phyloP scores from a whole-genome alignment of 2,113 vertebrate genomes.

The Epinephelus moara region DNA sequence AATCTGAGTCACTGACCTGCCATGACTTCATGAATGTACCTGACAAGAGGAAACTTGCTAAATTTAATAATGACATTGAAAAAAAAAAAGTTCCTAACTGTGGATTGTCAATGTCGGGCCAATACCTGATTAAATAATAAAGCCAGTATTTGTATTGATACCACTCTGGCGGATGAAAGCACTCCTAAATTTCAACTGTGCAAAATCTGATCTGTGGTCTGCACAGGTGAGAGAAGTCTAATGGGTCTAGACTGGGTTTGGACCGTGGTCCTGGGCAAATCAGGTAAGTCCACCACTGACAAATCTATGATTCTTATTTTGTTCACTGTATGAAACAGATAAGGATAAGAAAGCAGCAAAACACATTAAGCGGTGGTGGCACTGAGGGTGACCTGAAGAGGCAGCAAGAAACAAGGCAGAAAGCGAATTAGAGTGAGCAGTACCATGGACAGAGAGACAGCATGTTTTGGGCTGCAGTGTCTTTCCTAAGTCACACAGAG shows the following conservation, averaged over 20 bases:
- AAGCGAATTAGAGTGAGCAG: slow-evolving; percentile 24
- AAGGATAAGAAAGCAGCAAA: neutral
- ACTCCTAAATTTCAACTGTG: neutral
- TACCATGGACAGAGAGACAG: slow-evolving; percentile 20
- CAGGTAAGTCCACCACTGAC: neutral
- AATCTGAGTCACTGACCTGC: too few species aligned
- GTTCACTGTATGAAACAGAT: neutral
- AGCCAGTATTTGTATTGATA: too few species aligned
- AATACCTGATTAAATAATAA: too few species aligned
- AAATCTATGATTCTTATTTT: neutral
- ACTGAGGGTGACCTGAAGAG: neutral
- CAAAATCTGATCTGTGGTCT: neutral
- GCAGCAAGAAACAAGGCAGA: neutral
- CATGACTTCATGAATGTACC: too few species aligned
- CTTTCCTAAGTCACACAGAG: slow-evolving; percentile 64
- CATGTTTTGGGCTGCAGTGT: slow-evolving; percentile 41
- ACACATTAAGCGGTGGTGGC: neutral
- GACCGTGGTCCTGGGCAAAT: neutral
- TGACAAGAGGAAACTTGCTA: too few species aligned
- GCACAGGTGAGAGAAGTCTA: neutral
- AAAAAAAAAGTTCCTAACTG: too few species aligned
- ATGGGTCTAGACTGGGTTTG: neutral
- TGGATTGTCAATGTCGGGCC: too few species aligned
- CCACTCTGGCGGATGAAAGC: too few species aligned
- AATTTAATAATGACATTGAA: too few species aligned